phyloP scores from a whole-genome alignment of 2,113 vertebrate genomes.

The Zosterops pallidus region DNA sequence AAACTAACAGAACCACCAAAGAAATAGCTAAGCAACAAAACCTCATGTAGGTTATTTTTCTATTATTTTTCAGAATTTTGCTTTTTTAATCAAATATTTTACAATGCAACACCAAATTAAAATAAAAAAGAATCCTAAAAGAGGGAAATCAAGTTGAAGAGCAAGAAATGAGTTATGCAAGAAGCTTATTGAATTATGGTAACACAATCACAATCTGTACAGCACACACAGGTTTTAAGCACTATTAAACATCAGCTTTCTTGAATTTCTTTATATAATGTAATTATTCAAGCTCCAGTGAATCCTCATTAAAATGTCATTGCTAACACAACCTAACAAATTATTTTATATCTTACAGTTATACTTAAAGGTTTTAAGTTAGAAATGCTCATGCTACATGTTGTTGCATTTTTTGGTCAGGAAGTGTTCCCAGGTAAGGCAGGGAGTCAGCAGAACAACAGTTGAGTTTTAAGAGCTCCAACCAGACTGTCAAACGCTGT shows the following conservation, averaged over 20 bases:
- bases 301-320: not conserved
- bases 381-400: not conserved
- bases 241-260: conserved; percentile 1
- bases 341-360: not conserved
- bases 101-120: not conserved
- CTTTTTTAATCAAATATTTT: not conserved
- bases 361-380: not conserved
- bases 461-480: not conserved
- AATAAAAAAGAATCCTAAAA: not conserved
- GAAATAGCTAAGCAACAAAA: not conserved
- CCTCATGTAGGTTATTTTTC: not conserved
- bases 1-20: not conserved
- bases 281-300: conserved; percentile 13
- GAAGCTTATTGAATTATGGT: not conserved
- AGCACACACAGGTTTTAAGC: not conserved
- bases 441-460: not conserved
- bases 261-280: conserved; percentile 9
- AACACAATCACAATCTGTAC: not conserved
- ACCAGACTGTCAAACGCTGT: conserved; percentile 23
- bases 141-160: not conserved
- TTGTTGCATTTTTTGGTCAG: not conserved
- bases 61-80: not conserved
- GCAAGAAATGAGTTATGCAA: not conserved
- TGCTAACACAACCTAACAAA: not conserved
- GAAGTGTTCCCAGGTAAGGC: not conserved